Evolutionary conservation across 2,113 vertebrate species (phyloP), one percentile per base, ranked within the genome.

Genomic region (Anarhynchus alexandrinus): DNA sequence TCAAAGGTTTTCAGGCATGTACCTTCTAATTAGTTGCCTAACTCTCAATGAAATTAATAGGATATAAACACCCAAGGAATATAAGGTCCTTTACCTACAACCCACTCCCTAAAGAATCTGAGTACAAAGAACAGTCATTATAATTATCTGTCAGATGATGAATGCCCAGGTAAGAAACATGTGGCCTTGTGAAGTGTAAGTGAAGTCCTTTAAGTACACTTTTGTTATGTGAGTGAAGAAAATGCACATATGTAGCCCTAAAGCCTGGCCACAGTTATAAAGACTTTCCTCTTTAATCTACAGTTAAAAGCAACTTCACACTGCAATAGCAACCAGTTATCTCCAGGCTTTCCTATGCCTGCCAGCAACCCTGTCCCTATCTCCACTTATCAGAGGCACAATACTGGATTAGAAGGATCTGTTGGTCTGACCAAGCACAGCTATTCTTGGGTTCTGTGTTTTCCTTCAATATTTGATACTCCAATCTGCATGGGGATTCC

Each of bases 21-120:
- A 36, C 36, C 36, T 80, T 94, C 85, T 82, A 93, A 96, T 90
- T 82, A 94, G 73, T 61, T 86, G 70, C 57, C 82, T 64, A 79
- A 76, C 36, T 90, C 23, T 64, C 40, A 73, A 54, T 86, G 30
- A 95, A 92, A 91, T 76, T 69, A 77, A 49, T 65, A 78, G 23
- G 29, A 40, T n/a, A 83, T 32, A 77, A 94, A 89, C 40, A 94
- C 22, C 17, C 65, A 52, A 52, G 49, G 61, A 86, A 43, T 42
- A 67, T 40, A 42, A 76, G 58, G 32, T 43, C 25, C 51, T 71
- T 76, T 38, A 64, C 61, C 62, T 65, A 49, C 61, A 52, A 23
- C 47, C 43, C 10, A 7, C 49, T 86, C 25, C 30, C 34, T 69
- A 59, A 64, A 43, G 43, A 52, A 26, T 59, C 43, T 45, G 69